phyloP scores from a whole-genome alignment of 2,888 invertebrate genomes.

The Stenodema calcarata region DNA sequence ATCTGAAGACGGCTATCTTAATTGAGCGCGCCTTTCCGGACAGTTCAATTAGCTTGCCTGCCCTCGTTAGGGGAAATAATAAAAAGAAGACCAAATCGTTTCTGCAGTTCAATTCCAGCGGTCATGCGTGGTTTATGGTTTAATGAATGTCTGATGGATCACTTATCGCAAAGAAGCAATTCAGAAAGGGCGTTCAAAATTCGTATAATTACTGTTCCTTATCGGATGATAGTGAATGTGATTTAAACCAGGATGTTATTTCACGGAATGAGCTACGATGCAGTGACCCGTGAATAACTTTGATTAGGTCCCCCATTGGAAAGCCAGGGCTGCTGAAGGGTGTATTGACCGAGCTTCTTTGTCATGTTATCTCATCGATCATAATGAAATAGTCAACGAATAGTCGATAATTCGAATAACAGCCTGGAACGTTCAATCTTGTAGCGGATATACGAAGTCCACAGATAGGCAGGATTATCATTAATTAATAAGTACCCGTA shows the following conservation, averaged over 20 bases:
- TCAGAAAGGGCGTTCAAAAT: background rate
- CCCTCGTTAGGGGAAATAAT: background rate
- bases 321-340: no score
- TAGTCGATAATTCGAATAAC: no score
- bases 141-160: background rate
- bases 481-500: no score
- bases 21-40: conserved; percentile 9
- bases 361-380: no score
- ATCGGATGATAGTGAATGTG: background rate
- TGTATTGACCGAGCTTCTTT: no score
- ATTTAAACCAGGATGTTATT: background rate
- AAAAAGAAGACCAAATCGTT: background rate
- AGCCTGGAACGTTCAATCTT: no score
- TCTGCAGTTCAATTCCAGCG: background rate
- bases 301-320: no score
- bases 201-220: background rate
- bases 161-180: background rate
- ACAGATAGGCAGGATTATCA: no score
- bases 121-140: background rate
- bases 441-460: no score
- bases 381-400: no score
- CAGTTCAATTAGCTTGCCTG: background rate
- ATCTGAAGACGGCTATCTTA: conserved; percentile 4
- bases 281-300: background rate
- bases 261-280: background rate